Base-by-base conservation (phyloP, 2,797 vertebrate genomes). In the Smutsia gigantea region DNA sequence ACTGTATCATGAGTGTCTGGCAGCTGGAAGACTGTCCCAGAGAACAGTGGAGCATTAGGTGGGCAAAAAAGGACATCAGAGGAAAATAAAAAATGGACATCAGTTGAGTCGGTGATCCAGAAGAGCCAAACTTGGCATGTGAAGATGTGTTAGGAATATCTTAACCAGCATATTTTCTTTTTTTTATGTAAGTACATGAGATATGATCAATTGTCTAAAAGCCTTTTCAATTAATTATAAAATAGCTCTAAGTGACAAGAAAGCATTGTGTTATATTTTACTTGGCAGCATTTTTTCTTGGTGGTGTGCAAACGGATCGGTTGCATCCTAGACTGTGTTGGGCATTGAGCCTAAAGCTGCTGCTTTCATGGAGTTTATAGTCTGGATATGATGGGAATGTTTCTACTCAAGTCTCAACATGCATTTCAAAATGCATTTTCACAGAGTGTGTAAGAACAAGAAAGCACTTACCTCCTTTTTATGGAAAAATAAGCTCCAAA, bases 181-280 rank as follows among this genome's bases (percentile, higher is more conserved):
- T 25, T 18, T 14, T 57, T 5, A 66, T 63, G 4, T 63, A 81
- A 37, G 25, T 77, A 10, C 5, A 0, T 74, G 34, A 78, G 42
- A 46, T 57, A 29, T 81, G 68, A 69, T 13, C 66, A 77, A 74
- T 86, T 87, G 81, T 55, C 71, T 82, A n/a, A 90, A 74, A 53
- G 25, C 31, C 86, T 88, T 92, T 78, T 29, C 29, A 86, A 31
- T 96, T 96, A 81, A 78, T 82, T 63, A 81, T 75, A n/a, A 74
- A 86, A 61, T 68, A 82, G 46, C 19, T 81, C 25, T 71, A 72
- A 89, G 37, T 75, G 75, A 89, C 59, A 86, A 71, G 68, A 46
- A 72, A 68, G n/a, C 23, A 49, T 55, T 74, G 27, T 49, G 37
- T 55, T 34, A 23, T 61, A 10, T 51, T 72, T 89, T 81, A 78